These are phyloP conservation scores for Oscarella lobularis DNA, from an alignment of 37 sponge, comb jelly and placozoan genomes.

Conservation along the genomic window DNA sequence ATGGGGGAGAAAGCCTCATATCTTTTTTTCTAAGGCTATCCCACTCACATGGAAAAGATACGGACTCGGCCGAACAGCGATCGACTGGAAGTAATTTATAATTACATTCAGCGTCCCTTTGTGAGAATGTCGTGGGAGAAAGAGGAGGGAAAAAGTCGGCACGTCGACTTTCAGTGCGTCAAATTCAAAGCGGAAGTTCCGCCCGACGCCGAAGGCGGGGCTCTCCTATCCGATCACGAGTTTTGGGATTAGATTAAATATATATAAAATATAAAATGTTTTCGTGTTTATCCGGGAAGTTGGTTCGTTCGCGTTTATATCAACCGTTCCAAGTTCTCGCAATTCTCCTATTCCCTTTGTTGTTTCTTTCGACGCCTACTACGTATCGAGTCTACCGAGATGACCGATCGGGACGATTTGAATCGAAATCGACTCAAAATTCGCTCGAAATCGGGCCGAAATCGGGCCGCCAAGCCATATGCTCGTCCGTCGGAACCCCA, in stretches of 20 bases:
- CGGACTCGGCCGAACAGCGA: conserved; percentile 52
- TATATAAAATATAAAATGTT: too few relatives aligned
- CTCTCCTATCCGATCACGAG: conserved; percentile 18
- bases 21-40: conserved; percentile 51
- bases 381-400: too few relatives aligned
- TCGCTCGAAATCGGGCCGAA: too few relatives aligned
- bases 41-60: conserved; percentile 87
- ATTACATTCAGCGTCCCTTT: conserved; percentile 93
- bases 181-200: conserved; percentile 69
- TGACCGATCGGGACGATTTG: too few relatives aligned
- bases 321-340: too few relatives aligned
- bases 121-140: conserved; percentile 87
- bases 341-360: too few relatives aligned
- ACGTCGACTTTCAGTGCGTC: conserved; percentile 93
- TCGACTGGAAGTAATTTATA: conserved; percentile 56
- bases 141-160: conserved; percentile 86
- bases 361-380: too few relatives aligned
- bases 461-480: too few relatives aligned
- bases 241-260: not conserved
- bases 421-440: too few relatives aligned
- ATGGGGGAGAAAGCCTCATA: not conserved
- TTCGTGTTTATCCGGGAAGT: too few relatives aligned
- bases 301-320: too few relatives aligned
- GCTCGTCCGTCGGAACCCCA: too few relatives aligned
- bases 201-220: conserved; percentile 83